Conservation (phyloP, 1,140 invertebrate species). For the Drosophila lacertosa region DNA sequence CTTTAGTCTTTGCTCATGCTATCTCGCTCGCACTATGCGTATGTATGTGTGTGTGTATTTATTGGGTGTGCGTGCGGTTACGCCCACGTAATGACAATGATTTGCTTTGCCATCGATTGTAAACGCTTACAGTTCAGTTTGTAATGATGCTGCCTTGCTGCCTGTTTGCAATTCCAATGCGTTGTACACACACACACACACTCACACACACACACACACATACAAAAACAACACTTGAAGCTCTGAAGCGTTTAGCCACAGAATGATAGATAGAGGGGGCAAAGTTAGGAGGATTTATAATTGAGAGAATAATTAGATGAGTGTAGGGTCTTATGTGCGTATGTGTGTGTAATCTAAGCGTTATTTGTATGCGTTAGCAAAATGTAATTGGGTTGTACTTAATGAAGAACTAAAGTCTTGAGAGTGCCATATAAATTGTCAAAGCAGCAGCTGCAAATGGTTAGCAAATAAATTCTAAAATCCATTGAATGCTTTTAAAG, state of each 20-base stretch:
- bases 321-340: conserved; percentile 24
- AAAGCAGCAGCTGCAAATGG: background rate
- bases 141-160: conserved; percentile 48
- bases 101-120: conserved; percentile 69
- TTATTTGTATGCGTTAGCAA: conserved; percentile 28
- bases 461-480: background rate
- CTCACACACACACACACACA: conserved; percentile 1
- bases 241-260: conserved; percentile 34
- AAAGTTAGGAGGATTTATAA: conserved; percentile 54
- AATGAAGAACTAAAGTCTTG: conserved; percentile 41
- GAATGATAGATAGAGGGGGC: conserved; percentile 29
- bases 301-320: conserved; percentile 77
- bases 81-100: conserved; percentile 72
- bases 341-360: background rate
- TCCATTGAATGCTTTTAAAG: background rate
- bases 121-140: conserved; percentile 49
- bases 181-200: conserved; percentile 8
- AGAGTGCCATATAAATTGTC: conserved; percentile 33
- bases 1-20: conserved; percentile 19
- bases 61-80: conserved; percentile 44
- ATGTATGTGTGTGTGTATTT: conserved; percentile 5
- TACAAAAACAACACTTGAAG: conserved; percentile 29
- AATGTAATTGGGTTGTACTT: conserved; percentile 41
- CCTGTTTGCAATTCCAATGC: conserved; percentile 42
- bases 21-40: background rate